A percentile compares a stretch with the other conserved stretches of the same genome.
phyloP scores from a whole-genome alignment of 2,888 invertebrate genomes.

The Cerastis leucographa region DNA sequence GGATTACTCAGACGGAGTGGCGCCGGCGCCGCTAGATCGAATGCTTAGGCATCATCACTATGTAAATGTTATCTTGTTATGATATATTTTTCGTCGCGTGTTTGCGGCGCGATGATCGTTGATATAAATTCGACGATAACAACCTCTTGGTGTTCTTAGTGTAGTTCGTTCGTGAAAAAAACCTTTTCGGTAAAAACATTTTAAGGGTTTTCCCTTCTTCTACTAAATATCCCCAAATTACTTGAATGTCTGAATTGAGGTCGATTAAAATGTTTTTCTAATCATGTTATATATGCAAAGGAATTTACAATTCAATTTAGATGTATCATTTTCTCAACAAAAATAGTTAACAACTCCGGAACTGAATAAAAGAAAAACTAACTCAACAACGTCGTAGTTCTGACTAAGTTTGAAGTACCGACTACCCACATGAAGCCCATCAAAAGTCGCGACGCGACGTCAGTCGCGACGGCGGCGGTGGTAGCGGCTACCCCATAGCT shows the following conservation, averaged over 20 bases:
- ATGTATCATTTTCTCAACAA: not conserved
- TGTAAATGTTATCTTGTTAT: slow-evolving; percentile 63
- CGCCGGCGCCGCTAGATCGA: slow-evolving; percentile 55
- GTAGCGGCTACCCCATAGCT: slow-evolving; percentile 61
- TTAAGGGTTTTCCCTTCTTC: not conserved
- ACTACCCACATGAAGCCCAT: slow-evolving; percentile 76
- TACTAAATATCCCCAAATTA: not conserved
- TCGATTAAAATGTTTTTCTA: not conserved
- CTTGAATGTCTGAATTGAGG: not conserved
- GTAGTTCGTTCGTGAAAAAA: not conserved
- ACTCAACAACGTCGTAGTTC: slow-evolving; percentile 14
- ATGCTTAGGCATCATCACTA: slow-evolving; percentile 57
- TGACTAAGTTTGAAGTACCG: slow-evolving; percentile 47
- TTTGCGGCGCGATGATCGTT: slow-evolving; percentile 40
- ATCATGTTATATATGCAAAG: not conserved
- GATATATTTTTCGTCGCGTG: slow-evolving; percentile 54
- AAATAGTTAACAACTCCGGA: not conserved
- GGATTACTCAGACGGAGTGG: slow-evolving; percentile 64
- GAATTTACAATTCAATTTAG: not conserved
- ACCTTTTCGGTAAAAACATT: not conserved
- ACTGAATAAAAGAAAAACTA: slow-evolving; percentile 24
- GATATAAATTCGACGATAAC: slow-evolving; percentile 37
- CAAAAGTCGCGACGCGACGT: slow-evolving; percentile 81
- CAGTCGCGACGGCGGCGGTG: slow-evolving; percentile 67
- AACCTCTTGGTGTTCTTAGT: slow-evolving; percentile 5